Conservation (phyloP, 2,888 invertebrate species). For the Pterostichus niger region DNA sequence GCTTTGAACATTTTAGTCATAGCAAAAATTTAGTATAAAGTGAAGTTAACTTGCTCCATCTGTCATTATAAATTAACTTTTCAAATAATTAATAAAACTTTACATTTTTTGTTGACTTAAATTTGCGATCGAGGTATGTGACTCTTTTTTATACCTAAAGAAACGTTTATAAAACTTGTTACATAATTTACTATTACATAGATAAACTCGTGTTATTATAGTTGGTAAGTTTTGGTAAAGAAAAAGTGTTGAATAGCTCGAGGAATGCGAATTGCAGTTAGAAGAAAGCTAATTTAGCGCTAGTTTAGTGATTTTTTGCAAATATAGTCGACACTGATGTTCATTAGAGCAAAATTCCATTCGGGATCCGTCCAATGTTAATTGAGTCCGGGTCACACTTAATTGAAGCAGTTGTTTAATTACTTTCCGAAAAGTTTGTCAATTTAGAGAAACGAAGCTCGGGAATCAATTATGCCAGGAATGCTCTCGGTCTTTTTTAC, state of each 20-base stretch:
- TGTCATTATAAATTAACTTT: no score
- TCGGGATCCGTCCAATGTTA: slow-evolving; percentile 59
- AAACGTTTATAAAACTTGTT: no score
- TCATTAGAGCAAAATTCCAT: slow-evolving; percentile 63
- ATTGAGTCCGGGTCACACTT: slow-evolving; percentile 64
- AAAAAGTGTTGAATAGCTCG: background rate
- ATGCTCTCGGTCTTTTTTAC: slow-evolving; percentile 58
- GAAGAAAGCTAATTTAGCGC: slow-evolving; percentile 23
- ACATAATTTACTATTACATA: no score
- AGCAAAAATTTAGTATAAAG: no score
- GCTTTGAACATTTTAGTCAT: no score
- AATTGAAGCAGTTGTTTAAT: slow-evolving; percentile 65
- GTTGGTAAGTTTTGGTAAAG: background rate
- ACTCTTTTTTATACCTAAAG: no score
- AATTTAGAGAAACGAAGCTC: slow-evolving; percentile 62
- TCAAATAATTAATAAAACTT: no score
- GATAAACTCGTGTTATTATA: background rate
- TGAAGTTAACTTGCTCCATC: no score
- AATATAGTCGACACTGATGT: slow-evolving; percentile 54
- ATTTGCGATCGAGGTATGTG: no score
- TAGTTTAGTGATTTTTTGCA: slow-evolving; percentile 47
- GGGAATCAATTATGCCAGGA: slow-evolving; percentile 62
- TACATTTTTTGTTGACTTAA: no score
- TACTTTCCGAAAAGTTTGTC: slow-evolving; percentile 65
- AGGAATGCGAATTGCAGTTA: slow-evolving; percentile 17